These are phyloP conservation scores for Disparrhopalites patrizii DNA, from an alignment of 2,888 invertebrate species.

Conservation along the genomic window DNA sequence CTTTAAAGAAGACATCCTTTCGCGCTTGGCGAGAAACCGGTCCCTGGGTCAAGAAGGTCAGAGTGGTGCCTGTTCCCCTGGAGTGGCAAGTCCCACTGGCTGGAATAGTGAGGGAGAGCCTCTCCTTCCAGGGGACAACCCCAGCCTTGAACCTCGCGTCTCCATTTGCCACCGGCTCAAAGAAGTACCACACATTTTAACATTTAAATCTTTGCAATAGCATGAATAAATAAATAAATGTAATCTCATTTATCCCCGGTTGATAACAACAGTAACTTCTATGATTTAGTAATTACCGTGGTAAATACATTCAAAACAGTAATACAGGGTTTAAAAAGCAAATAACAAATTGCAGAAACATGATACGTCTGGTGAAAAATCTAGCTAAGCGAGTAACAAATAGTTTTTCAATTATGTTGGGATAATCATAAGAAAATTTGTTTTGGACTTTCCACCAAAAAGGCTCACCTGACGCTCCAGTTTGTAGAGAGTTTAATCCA, in stretches of 20 bases:
- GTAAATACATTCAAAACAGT: no score
- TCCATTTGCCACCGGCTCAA: slow-evolving; percentile 44
- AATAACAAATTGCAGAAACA: background rate
- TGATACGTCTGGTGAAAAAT: background rate
- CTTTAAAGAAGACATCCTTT: slow-evolving; percentile 48
- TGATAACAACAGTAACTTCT: no score
- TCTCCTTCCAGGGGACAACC: slow-evolving; percentile 4
- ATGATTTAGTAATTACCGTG: no score
- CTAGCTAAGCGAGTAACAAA: background rate
- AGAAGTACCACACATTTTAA: slow-evolving; percentile 33
- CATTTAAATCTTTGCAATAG: no score
- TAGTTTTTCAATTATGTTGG: no score
- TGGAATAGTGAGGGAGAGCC: slow-evolving; percentile 13
- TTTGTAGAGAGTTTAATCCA: slow-evolving; percentile 48
- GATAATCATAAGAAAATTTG: no score
- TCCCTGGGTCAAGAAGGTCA: slow-evolving; percentile 35
- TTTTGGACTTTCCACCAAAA: no score
- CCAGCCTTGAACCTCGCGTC: slow-evolving; percentile 33
- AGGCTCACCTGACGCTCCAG: slow-evolving; percentile 43
- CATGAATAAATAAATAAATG: no score
- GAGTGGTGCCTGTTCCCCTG: slow-evolving; percentile 16
- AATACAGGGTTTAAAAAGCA: background rate
- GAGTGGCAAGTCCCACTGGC: slow-evolving; percentile 12
- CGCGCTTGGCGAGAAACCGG: slow-evolving; percentile 45
- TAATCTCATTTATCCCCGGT: no score